Percentiles rank a stretch among this genome's conserved stretches.
These are phyloP conservation scores for Sinelater perroti DNA, from an alignment of 2,888 invertebrate genomes.

Conservation along the genomic window DNA sequence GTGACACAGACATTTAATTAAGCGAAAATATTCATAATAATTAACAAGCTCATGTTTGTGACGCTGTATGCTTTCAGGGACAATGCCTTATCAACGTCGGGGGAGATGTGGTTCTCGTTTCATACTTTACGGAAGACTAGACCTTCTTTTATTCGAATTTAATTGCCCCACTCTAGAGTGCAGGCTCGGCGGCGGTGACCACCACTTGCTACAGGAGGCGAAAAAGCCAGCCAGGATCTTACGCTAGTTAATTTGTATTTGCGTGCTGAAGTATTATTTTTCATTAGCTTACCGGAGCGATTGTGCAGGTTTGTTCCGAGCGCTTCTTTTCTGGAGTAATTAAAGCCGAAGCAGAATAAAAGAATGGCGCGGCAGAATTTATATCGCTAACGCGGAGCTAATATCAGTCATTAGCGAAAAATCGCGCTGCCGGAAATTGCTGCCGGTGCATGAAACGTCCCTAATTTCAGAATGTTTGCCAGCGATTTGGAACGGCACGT, in stretches of 20 bases:
- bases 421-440: constrained; percentile 1
- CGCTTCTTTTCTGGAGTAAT: not conserved
- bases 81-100: constrained; percentile 96
- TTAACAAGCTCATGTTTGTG: constrained; percentile 39
- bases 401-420: constrained; percentile 15
- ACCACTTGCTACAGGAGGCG: too few relatives aligned
- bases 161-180: constrained; percentile 11
- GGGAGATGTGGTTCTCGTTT: constrained; percentile 89
- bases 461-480: too few relatives aligned
- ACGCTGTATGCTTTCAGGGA: constrained; percentile 70
- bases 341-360: constrained; percentile 5
- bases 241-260: constrained; percentile 7
- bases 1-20: constrained; percentile 42
- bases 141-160: constrained; percentile 21
- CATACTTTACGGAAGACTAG: constrained; percentile 68
- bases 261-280: constrained; percentile 10
- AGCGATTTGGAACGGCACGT: too few relatives aligned
- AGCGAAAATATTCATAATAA: constrained; percentile 44
- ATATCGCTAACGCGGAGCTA: constrained; percentile 8
- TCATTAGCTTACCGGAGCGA: constrained; percentile 1
- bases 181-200: not conserved
- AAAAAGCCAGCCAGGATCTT: constrained; percentile 6
- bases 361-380: not conserved
- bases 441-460: not conserved
- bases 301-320: constrained; percentile 7